Evolutionary conservation across 2,797 vertebrate genomes (phyloP).

Genomic region (Nannoperca australis): DNA sequence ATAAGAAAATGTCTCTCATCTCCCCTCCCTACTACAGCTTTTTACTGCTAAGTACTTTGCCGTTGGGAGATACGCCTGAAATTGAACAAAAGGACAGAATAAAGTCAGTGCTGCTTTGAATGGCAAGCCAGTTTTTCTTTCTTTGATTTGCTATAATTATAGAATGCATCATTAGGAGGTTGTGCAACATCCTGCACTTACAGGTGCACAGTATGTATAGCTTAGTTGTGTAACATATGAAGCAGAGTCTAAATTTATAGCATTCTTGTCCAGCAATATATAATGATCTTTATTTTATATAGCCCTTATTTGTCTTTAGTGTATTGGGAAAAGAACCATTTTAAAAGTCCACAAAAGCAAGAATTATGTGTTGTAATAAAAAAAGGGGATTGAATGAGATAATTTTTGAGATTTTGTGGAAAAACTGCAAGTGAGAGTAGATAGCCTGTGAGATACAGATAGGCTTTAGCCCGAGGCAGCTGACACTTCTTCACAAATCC

Average conservation of each 20-base stretch:
- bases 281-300: no score
- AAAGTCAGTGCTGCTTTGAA: conserved; percentile 31
- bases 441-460: conserved; percentile 37
- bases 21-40: conserved; percentile 15
- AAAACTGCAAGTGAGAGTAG: conserved; percentile 36
- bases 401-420: conserved; percentile 48
- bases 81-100: conserved; percentile 3
- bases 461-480: conserved; percentile 53
- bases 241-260: conserved; percentile 10
- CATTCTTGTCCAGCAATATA: conserved; percentile 1
- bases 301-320: conserved; percentile 1
- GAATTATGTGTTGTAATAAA: conserved; percentile 39
- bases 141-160: conserved; percentile 47
- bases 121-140: conserved; percentile 27
- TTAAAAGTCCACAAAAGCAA: neutral
- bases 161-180: conserved; percentile 41
- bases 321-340: conserved; percentile 9
- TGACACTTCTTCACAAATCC: conserved; percentile 67
- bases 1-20: conserved; percentile 9
- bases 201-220: conserved; percentile 39
- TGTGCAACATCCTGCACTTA: conserved; percentile 45
- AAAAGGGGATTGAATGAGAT: conserved; percentile 26
- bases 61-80: conserved; percentile 13
- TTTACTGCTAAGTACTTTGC: conserved; percentile 10
- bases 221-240: conserved; percentile 40